These are phyloP conservation scores for Polypedilum vanderplanki DNA, from an alignment of 1,140 invertebrate genomes.

Conservation along the genomic window DNA sequence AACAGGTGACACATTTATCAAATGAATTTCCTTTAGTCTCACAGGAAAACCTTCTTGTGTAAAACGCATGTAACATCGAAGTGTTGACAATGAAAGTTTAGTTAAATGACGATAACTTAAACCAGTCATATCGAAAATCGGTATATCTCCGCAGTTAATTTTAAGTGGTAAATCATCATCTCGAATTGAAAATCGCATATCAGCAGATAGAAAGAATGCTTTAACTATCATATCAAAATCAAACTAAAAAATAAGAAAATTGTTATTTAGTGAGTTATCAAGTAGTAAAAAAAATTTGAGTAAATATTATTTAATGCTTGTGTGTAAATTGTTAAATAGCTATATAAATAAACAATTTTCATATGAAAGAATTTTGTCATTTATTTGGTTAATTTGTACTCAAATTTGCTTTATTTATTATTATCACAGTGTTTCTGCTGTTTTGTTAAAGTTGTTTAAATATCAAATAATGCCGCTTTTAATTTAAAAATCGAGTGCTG, in stretches of 20 bases:
- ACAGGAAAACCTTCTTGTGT: conserved; percentile 64
- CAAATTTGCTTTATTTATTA: too few relatives aligned
- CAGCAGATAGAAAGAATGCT: conserved; percentile 61
- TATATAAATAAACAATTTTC: too few relatives aligned
- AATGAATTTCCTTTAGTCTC: conserved; percentile 60
- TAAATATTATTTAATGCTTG: too few relatives aligned
- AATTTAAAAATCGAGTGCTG: too few relatives aligned
- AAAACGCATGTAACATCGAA: conserved; percentile 62
- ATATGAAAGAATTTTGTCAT: too few relatives aligned
- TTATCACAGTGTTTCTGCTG: too few relatives aligned
- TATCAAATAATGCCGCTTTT: too few relatives aligned
- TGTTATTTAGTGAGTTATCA: too few relatives aligned
- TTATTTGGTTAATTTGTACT: too few relatives aligned
- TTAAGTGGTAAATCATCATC: conserved; percentile 45
- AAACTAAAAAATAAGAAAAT: conserved; percentile 41
- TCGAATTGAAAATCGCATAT: conserved; percentile 51
- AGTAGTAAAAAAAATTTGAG: not conserved
- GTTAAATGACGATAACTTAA: conserved; percentile 54
- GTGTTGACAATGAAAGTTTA: conserved; percentile 52
- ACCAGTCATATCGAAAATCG: conserved; percentile 61
- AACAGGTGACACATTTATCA: conserved; percentile 53
- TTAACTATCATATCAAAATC: conserved; percentile 59
- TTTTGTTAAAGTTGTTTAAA: too few relatives aligned
- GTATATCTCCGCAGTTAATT: conserved; percentile 55
- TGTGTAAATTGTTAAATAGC: too few relatives aligned